Evolutionary conservation across 1,140 invertebrate species (phyloP), one percentile per base, ranked within the genome.

Genomic region (Papilio helenus): DNA sequence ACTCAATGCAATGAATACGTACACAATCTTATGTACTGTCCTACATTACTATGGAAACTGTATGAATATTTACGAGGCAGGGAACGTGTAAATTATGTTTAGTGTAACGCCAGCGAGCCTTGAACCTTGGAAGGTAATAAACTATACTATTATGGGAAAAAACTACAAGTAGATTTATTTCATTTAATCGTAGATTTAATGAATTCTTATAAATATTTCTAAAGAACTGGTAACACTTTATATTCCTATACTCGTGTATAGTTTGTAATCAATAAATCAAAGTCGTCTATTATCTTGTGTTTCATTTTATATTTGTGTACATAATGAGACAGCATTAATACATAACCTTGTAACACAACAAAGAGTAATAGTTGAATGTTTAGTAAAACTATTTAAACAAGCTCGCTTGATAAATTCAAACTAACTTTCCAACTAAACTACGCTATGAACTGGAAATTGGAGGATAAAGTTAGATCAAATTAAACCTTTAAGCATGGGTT

Each of bases 391-490:
- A 61, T 61, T 61, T 26, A 26, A 26, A 61, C 58, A 61, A 23
- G 58, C 58, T 12, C 10, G 23, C 20, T 26, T 61, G 12, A 61
- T 61, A 23, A 8, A 23, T 61, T 26, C 58, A 9, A 26, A 58
- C n/a, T 58, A 58, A 61, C 58, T 61, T 61, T 61, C 58, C 3
- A 61, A 61, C 58, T 61, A 61, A 61, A 23, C 23, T 61, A 61
- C 23, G 58, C 58, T 61, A 26, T 61, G 58, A 61, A 61, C 58
- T 61, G 58, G 58, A 61, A 61, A 61, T 61, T 61, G 20, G 58
- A 61, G 58, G 58, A 61, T 61, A 61, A 61, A 61, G 20, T 61
- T 26, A 61, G 58, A 61, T 61, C 58, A 61, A 61, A 61, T 61
- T 61, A 14, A 61, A 26, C 23, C 23, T 61, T 20, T 61, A 26